phyloP scores from a whole-genome alignment of 2,113 vertebrate species.

The Pteruthius melanotis region DNA sequence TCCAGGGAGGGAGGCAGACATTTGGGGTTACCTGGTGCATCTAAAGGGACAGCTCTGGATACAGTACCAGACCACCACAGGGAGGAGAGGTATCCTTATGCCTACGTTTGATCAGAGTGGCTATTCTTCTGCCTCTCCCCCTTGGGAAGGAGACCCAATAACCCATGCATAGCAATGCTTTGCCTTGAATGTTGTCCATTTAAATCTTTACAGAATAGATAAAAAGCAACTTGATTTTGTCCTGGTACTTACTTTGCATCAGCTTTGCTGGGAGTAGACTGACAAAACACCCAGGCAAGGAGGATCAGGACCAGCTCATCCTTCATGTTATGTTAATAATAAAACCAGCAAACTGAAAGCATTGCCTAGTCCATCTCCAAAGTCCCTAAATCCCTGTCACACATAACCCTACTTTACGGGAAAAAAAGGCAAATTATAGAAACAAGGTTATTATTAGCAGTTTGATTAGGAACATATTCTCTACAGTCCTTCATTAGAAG shows the following conservation, averaged over 20 bases:
- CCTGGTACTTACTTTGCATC: not conserved
- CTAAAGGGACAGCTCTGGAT: not conserved
- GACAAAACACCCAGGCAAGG: not conserved
- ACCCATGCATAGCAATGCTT: not conserved
- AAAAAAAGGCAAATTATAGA: not conserved
- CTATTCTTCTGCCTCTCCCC: not conserved
- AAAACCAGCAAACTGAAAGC: not conserved
- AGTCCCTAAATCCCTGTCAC: not conserved
- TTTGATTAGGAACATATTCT: slow-evolving; percentile 28
- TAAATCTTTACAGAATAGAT: not conserved
- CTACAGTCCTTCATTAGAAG: not conserved
- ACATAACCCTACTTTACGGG: not conserved
- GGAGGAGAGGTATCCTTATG: not conserved
- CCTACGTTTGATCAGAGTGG: not conserved
- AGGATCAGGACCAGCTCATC: not conserved
- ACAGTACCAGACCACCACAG: not conserved
- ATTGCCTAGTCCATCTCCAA: not conserved
- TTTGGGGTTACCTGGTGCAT: not conserved
- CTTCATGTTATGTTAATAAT: not conserved
- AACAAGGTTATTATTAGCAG: not conserved
- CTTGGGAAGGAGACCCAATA: not conserved
- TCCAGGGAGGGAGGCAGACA: not conserved
- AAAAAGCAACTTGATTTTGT: slow-evolving; percentile 1
- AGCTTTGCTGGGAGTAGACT: not conserved
- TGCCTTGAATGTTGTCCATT: not conserved